phyloP scores from a whole-genome alignment of 1,140 invertebrate genomes.

The Polypedilum pembai region DNA sequence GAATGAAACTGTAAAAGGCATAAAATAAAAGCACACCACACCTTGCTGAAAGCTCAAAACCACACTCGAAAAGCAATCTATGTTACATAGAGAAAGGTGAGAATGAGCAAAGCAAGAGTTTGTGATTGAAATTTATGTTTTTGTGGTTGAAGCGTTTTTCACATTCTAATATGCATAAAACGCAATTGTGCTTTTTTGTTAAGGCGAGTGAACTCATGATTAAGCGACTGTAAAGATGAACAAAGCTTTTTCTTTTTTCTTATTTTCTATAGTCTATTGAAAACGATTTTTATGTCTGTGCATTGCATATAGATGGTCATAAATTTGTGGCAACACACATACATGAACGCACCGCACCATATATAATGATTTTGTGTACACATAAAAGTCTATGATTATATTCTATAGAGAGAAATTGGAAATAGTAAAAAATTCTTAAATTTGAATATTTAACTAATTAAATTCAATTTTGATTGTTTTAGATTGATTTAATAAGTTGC shows the following conservation, averaged over 20 bases:
- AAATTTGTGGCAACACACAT: neutral
- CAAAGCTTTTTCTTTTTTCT: neutral
- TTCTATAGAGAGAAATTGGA: neutral
- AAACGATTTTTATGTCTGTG: neutral
- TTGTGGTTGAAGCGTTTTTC: neutral
- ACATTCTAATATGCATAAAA: neutral
- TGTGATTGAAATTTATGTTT: neutral
- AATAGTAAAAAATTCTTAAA: too few relatives aligned
- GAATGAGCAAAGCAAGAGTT: neutral
- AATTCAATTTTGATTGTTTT: too few relatives aligned
- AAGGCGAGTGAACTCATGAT: neutral
- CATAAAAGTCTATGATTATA: neutral
- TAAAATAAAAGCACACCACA: too few relatives aligned
- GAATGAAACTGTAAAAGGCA: too few relatives aligned
- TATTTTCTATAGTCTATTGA: neutral
- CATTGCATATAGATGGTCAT: neutral
- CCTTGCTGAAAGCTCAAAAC: too few relatives aligned
- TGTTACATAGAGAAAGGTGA: too few relatives aligned
- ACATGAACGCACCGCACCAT: neutral
- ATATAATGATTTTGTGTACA: neutral
- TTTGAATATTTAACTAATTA: too few relatives aligned
- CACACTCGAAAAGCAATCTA: too few relatives aligned
- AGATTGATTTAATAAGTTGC: too few relatives aligned
- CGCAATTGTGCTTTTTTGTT: neutral
- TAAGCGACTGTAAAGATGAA: slow-evolving; percentile 24